phyloP scores from a whole-genome alignment of 2,797 vertebrate genomes.

The Sciaenops ocellatus region DNA sequence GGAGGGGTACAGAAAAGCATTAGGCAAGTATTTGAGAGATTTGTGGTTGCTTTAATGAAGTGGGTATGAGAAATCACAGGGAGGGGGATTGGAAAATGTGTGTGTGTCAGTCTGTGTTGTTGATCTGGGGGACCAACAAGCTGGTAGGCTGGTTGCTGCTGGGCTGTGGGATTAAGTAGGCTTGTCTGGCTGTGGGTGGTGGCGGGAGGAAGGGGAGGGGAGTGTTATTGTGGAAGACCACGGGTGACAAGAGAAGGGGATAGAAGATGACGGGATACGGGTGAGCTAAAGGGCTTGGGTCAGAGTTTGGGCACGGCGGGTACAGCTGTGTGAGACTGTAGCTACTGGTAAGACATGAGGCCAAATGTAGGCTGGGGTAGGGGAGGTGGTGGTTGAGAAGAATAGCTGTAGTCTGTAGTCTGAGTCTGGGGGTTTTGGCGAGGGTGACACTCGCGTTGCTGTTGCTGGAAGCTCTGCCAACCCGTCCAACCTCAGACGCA shows the following conservation, averaged over 20 bases:
- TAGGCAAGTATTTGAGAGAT: slow-evolving; percentile 25
- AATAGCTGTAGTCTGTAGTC: not conserved
- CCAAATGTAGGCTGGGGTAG: not conserved
- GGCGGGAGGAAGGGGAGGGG: slow-evolving; percentile 76
- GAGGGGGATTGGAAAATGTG: slow-evolving; percentile 33
- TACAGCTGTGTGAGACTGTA: slow-evolving; percentile 15
- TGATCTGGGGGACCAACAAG: slow-evolving; percentile 80
- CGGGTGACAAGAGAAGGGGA: slow-evolving; percentile 62
- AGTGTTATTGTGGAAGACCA: slow-evolving; percentile 77
- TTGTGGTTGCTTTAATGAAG: slow-evolving; percentile 38
- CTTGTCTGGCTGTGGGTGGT: slow-evolving; percentile 83
- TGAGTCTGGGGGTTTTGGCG: not conserved
- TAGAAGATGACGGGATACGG: slow-evolving; percentile 50
- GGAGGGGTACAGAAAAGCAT: not conserved
- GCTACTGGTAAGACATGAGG: not conserved
- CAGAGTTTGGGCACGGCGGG: slow-evolving; percentile 22
- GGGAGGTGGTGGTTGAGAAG: not conserved
- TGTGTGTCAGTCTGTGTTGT: slow-evolving; percentile 66
- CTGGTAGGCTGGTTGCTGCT: slow-evolving; percentile 80
- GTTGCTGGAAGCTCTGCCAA: slow-evolving; percentile 44
- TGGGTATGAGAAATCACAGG: slow-evolving; percentile 52
- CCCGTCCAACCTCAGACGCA: slow-evolving; percentile 74
- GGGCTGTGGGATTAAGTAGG: slow-evolving; percentile 84
- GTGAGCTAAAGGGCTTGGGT: slow-evolving; percentile 48
- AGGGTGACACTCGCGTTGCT: not conserved